phyloP scores from a whole-genome alignment of 2,113 vertebrate genomes.

The Uropsilus gracilis region DNA sequence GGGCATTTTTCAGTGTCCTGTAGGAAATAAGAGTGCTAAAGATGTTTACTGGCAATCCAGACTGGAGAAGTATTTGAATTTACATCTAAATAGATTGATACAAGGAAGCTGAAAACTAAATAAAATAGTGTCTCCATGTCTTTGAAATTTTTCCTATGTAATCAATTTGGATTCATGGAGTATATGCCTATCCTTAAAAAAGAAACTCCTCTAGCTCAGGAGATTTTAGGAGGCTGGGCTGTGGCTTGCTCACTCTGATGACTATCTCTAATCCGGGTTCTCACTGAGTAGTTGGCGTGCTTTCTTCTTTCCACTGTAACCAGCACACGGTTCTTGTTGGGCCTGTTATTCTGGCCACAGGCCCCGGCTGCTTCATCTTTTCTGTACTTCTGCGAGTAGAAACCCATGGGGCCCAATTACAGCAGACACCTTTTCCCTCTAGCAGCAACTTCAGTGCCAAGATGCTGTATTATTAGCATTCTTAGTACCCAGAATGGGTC shows the following conservation, averaged over 20 bases:
- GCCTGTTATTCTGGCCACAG: conserved; percentile 23
- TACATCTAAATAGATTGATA: background rate
- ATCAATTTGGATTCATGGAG: background rate
- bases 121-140: background rate
- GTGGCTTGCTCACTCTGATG: background rate
- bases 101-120: background rate
- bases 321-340: background rate
- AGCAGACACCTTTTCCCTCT: background rate
- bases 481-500: background rate
- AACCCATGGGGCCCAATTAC: conserved; percentile 69
- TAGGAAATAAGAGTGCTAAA: background rate
- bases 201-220: background rate
- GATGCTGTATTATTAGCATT: background rate
- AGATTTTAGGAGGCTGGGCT: background rate
- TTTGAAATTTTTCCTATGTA: conserved; percentile 20
- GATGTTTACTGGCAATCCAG: background rate
- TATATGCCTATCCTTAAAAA: background rate
- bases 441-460: background rate
- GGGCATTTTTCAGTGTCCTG: background rate
- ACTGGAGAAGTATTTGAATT: background rate
- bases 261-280: background rate
- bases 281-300: background rate
- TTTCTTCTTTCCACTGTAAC: background rate
- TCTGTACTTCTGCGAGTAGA: background rate
- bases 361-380: conserved; percentile 43